Percentiles rank a stretch among this genome's conserved stretches.
phyloP scores from a whole-genome alignment of 2,113 vertebrate genomes.

The Noctilio leporinus region DNA sequence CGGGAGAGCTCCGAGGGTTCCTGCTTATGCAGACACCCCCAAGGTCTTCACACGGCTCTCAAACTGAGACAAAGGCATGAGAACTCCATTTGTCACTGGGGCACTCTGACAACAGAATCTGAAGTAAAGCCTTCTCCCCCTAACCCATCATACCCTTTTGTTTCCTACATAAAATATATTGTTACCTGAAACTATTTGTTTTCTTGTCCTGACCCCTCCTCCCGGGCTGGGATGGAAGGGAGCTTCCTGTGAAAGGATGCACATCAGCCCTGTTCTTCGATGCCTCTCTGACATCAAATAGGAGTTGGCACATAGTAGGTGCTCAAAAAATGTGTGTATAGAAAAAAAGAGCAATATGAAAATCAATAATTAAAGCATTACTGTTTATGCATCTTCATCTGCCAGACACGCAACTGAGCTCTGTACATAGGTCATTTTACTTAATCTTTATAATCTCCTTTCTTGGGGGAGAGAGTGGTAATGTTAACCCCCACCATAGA shows the following conservation, averaged over 20 bases:
- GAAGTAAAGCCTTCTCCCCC: not conserved
- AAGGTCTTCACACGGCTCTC: not conserved
- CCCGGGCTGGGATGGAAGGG: not conserved
- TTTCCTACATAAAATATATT: not conserved
- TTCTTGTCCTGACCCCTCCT: not conserved
- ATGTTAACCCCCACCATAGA: fast-evolving
- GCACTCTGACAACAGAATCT: not conserved
- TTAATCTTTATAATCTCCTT: not conserved
- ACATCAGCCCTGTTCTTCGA: not conserved
- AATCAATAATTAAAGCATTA: not conserved
- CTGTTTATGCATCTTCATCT: not conserved
- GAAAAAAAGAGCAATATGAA: not conserved
- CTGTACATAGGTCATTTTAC: not conserved
- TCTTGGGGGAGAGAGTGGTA: not conserved
- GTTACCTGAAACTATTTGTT: not conserved
- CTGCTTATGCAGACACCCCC: not conserved
- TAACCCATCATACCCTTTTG: not conserved
- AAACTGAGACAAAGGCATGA: not conserved
- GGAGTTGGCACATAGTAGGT: not conserved
- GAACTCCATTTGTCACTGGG: not conserved
- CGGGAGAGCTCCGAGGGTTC: not conserved
- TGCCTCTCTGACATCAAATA: not conserved
- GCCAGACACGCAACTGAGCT: not conserved
- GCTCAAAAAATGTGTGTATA: not conserved
- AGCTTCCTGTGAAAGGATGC: not conserved